Evolutionary conservation across 2,113 vertebrate species (phyloP).

Genomic region (Cynocephalus volans): DNA sequence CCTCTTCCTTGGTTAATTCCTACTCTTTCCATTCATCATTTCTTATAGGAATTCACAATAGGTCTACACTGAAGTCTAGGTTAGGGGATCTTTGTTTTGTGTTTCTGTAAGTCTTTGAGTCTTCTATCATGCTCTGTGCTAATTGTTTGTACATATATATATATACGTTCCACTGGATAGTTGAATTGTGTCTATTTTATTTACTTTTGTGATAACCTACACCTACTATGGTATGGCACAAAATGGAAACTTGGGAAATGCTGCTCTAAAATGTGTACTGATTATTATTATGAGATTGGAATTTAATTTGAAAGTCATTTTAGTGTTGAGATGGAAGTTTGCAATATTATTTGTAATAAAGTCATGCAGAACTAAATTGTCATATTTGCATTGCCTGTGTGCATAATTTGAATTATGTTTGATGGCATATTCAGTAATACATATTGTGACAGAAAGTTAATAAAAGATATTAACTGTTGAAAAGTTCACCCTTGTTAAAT

Average conservation of each 20-base stretch:
- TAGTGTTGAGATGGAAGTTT: not conserved
- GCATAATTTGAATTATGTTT: slow-evolving; percentile 41
- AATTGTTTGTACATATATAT: not conserved
- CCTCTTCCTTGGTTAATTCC: not conserved
- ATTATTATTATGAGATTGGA: not conserved
- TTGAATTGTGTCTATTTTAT: not conserved
- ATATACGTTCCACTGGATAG: not conserved
- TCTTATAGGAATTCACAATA: not conserved
- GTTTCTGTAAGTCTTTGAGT: not conserved
- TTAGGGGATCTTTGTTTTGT: not conserved
- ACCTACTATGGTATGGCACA: not conserved
- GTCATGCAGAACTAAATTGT: not conserved
- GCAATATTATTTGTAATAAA: slow-evolving; percentile 28
- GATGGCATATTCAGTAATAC: not conserved
- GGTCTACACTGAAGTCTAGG: not conserved
- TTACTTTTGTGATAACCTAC: not conserved
- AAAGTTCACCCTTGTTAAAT: not conserved
- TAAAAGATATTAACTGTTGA: not conserved
- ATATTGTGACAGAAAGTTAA: not conserved
- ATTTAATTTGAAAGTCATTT: slow-evolving; percentile 41
- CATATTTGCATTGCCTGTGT: not conserved
- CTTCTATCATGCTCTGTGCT: not conserved
- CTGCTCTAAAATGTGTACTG: not conserved
- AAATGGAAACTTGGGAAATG: slow-evolving; percentile 27
- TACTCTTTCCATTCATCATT: not conserved